A percentile compares a stretch with the other conserved stretches of the same genome.
Conservation (phyloP, 1,140 invertebrate species). For the Drosophila tani region DNA sequence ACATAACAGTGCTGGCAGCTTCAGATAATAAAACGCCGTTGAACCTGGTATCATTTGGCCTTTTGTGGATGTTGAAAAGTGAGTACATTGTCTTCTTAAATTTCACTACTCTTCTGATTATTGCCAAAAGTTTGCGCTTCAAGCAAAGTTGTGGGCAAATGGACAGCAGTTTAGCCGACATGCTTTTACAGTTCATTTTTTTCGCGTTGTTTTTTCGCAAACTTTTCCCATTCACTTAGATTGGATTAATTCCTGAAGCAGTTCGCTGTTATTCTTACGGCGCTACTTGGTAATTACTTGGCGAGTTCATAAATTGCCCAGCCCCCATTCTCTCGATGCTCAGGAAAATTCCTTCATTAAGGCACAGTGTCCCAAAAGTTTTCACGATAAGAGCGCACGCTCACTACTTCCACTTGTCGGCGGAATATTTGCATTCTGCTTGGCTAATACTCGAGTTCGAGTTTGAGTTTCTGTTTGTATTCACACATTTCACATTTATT, state of each 20-base stretch:
- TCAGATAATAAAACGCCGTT: not conserved
- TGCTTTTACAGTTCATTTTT: constrained; percentile 20
- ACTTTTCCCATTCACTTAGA: constrained; percentile 65
- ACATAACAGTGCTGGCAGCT: constrained; percentile 7
- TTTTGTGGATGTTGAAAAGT: not conserved
- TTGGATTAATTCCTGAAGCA: constrained; percentile 47
- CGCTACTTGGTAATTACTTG: constrained; percentile 65
- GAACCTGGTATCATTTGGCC: too few species aligned
- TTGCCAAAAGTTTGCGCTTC: constrained; percentile 23
- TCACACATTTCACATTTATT: constrained; percentile 55
- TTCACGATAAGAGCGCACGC: constrained; percentile 14
- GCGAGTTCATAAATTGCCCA: constrained; percentile 55
- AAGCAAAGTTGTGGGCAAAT: constrained; percentile 18
- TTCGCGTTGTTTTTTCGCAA: constrained; percentile 27
- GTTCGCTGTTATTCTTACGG: constrained; percentile 32
- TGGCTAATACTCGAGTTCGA: constrained; percentile 25
- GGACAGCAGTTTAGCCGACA: constrained; percentile 11
- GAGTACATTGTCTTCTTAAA: constrained; percentile 4
- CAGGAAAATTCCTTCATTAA: constrained; percentile 16
- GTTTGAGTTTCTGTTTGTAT: constrained; percentile 30
- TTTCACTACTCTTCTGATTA: constrained; percentile 22
- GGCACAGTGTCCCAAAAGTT: constrained; percentile 41
- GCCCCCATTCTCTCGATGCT: not conserved
- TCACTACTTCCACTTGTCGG: constrained; percentile 12
- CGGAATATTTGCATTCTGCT: constrained; percentile 34